phyloP scores from a whole-genome alignment of 2,797 vertebrate species.

The Eleutherodactylus coqui region DNA sequence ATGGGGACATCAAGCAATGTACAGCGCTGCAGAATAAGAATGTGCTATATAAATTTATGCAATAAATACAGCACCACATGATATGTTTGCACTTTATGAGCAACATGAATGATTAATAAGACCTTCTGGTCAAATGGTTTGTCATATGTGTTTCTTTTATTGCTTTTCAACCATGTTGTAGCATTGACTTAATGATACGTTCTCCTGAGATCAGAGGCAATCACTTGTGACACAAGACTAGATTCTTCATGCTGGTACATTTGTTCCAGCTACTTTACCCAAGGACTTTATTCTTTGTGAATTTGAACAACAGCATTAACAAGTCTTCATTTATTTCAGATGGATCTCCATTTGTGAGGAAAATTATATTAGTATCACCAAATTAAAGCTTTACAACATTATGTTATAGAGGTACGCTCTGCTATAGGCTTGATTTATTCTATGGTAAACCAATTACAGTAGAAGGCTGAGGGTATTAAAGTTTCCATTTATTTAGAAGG shows the following conservation, averaged over 20 bases:
- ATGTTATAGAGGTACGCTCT: constrained; percentile 29
- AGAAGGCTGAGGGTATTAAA: constrained; percentile 37
- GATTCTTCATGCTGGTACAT: not conserved
- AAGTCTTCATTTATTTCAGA: constrained; percentile 16
- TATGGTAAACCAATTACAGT: constrained; percentile 48
- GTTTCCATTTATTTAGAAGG: not conserved
- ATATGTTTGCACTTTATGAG: not conserved
- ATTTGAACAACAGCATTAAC: constrained; percentile 24
- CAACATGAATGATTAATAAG: not conserved
- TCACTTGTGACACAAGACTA: not conserved
- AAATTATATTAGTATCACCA: constrained; percentile 40
- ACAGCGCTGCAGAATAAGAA: not conserved
- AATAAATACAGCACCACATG: too few relatives aligned
- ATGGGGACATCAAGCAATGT: too few relatives aligned
- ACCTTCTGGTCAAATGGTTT: not conserved
- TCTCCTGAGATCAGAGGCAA: not conserved
- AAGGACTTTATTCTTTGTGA: constrained; percentile 19
- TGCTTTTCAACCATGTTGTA: not conserved
- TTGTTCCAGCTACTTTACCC: constrained; percentile 5
- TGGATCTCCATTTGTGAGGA: not conserved
- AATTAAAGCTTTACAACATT: constrained; percentile 25
- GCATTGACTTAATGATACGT: not conserved
- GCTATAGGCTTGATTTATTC: constrained; percentile 18
- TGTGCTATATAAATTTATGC: too few relatives aligned
- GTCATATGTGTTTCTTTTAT: not conserved